Evolutionary conservation across 2,888 invertebrate genomes (phyloP), one percentile per base, ranked within the genome.

Genomic region (Sinodicranocentrus sp.): DNA sequence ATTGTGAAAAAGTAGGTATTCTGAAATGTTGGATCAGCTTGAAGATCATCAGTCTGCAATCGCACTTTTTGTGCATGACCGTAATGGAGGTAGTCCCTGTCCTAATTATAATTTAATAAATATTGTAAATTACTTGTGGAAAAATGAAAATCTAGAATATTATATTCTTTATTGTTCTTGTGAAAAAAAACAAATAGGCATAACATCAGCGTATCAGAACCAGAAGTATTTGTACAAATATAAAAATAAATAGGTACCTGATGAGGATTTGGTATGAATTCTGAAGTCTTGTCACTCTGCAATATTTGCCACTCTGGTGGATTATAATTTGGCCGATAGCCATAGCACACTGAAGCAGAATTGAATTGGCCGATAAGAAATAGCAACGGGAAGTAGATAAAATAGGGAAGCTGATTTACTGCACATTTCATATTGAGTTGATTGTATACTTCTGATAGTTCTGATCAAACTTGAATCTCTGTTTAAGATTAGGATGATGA

Each of bases 1-100:
- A 65, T 71, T 0, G 25, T 57, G 3, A 83, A 15, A 23, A 57
- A 77, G 8, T 77, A 71, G 8, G 39, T 19, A 8, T 82, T 82
- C 15, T 68, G 48, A n/a, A 48, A 33, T 13, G 75, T 75, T 48
- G 82, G 75, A n/a, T 8, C 21, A 52, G 33, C 48, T 19, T 63
- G 61, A 1, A 63, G 13, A 65, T 79, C 71, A 23, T 48, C 48
- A 10, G 5, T n/a, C 10, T 33, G 33, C 33, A 10, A 33, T 33
- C 10, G 33, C 33, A 33, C 33, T 33, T 33, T 10, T 33, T 33
- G 33, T 33, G 33, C 33, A 10, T 10, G 3, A 33, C 10, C 33
- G 5, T 33, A 33, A n/a, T n/a, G n/a, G n/a, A n/a, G n/a, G n/a
- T n/a, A n/a, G n/a, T n/a, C n/a, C n/a, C n/a, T n/a, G n/a, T n/a